Percentiles rank a stretch among this genome's conserved stretches.
phyloP scores from a whole-genome alignment of 2,888 invertebrate species.

The Eupithecia dodoneata region DNA sequence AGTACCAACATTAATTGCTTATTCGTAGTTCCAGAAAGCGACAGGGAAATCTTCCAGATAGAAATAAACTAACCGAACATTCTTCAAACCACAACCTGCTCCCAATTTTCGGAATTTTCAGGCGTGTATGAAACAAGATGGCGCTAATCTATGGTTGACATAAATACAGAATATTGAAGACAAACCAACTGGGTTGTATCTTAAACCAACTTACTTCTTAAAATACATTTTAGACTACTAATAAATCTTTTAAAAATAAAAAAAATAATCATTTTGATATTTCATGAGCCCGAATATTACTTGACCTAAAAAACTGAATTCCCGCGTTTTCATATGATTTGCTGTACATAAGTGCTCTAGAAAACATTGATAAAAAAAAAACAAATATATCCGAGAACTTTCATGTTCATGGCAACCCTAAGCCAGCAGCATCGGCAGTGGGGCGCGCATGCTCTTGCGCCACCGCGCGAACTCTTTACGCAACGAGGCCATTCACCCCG shows the following conservation, averaged over 20 bases:
- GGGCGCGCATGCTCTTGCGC: conserved; percentile 70
- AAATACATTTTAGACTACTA: background rate
- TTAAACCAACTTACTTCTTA: background rate
- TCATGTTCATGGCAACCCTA: conserved; percentile 25
- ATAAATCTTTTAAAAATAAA: background rate
- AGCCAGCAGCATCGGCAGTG: conserved; percentile 48
- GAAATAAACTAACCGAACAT: background rate
- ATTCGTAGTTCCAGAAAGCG: background rate
- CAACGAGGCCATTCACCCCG: conserved; percentile 83
- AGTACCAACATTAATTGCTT: too few relatives aligned
- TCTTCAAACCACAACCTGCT: conserved; percentile 18
- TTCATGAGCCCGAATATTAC: background rate
- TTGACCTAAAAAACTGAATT: too few relatives aligned
- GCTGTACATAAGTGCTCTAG: too few relatives aligned
- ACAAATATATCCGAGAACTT: background rate
- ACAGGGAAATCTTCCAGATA: background rate
- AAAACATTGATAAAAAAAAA: background rate
- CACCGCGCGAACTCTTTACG: conserved; percentile 76
- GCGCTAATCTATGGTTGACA: conserved; percentile 32
- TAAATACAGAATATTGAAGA: background rate
- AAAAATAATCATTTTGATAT: background rate
- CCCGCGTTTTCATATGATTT: too few relatives aligned
- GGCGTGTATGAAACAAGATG: conserved; percentile 59
- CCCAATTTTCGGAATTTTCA: conserved; percentile 42
- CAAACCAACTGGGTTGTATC: background rate